phyloP scores from a whole-genome alignment of 2,888 invertebrate genomes.

The Biston stratarius region DNA sequence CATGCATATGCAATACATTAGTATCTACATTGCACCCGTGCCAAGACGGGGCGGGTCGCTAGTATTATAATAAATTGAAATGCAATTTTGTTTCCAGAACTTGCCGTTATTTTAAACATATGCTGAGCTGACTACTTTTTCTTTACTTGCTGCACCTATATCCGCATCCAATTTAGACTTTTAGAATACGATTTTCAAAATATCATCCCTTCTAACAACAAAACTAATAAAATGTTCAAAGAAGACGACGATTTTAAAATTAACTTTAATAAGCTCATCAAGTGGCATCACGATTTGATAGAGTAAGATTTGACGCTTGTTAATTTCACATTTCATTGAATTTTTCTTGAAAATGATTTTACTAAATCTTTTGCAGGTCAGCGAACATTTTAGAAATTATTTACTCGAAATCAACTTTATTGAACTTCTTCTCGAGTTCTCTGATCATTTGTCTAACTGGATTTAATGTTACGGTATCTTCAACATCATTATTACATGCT shows the following conservation, averaged over 20 bases:
- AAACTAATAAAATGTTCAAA: conserved; percentile 9
- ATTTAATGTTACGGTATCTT: conserved; percentile 65
- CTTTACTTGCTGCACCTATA: conserved; percentile 62
- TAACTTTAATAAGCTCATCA: conserved; percentile 54
- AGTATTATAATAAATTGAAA: background rate
- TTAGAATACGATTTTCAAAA: conserved; percentile 55
- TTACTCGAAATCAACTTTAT: conserved; percentile 62
- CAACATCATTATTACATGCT: background rate
- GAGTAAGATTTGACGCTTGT: conserved; percentile 48
- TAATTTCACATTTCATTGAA: background rate
- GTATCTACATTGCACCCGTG: no score
- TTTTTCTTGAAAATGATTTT: background rate
- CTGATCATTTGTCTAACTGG: conserved; percentile 67
- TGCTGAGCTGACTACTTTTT: conserved; percentile 60
- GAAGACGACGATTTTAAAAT: conserved; percentile 46
- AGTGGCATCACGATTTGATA: conserved; percentile 65
- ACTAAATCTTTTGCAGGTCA: conserved; percentile 49
- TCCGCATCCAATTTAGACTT: conserved; percentile 64
- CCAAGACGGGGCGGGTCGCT: no score
- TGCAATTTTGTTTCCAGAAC: conserved; percentile 49
- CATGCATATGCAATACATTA: no score
- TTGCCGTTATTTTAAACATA: conserved; percentile 50
- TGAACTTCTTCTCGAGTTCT: conserved; percentile 66
- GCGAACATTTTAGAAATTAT: conserved; percentile 55
- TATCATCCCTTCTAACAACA: conserved; percentile 44